Evolutionary conservation across 2,797 vertebrate genomes (phyloP), one percentile per base, ranked within the genome.

Genomic region (Coreius guichenoti): DNA sequence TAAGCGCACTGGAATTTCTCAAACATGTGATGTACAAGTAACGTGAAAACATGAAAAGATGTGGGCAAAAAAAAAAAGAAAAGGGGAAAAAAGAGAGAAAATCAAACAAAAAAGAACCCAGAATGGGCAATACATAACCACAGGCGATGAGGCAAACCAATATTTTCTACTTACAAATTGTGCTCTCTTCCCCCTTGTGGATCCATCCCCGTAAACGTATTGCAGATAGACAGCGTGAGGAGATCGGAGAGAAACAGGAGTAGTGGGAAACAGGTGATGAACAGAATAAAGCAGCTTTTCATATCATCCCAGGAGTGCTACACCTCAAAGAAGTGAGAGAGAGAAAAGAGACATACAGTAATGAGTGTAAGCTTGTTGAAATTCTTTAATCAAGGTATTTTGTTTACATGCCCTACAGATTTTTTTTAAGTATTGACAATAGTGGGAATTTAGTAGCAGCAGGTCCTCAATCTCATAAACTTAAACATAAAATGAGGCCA

Each of bases 11-110:
- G 26, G 75, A 80, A 69, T 88, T 88, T 78, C 72, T 87, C 92
- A 91, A 91, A 93, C 91, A 90, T 93, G 93, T 89, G 93, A 92
- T 93, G 85, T 93, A 93, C 92, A 91, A 92, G 91, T 88, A 91
- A 91, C 89, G 89, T 91, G 89, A 91, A 84, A 87, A 81, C 83
- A 89, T 88, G 67, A 90, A 91, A 88, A 94, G 91, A 86, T 89
- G 87, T 92, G 82, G 39, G 87, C 87, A 92, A 90, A 89, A 89
- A 90, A 89, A 90, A 92, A 90, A 85, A 89, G 92, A 43, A 43
- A 43, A 65, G 33, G 12, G 43, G 11, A 5, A 23, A 12, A 80
- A 56, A 68, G 26, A 33, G 56, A 47, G 43, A 51, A 51, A 85
- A 88, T 91, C 90, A 92, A 78, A 91, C 45, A 88, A 88, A 90